Evolutionary conservation across 2,113 vertebrate species (phyloP).

Genomic region (Rhombomys opimus): DNA sequence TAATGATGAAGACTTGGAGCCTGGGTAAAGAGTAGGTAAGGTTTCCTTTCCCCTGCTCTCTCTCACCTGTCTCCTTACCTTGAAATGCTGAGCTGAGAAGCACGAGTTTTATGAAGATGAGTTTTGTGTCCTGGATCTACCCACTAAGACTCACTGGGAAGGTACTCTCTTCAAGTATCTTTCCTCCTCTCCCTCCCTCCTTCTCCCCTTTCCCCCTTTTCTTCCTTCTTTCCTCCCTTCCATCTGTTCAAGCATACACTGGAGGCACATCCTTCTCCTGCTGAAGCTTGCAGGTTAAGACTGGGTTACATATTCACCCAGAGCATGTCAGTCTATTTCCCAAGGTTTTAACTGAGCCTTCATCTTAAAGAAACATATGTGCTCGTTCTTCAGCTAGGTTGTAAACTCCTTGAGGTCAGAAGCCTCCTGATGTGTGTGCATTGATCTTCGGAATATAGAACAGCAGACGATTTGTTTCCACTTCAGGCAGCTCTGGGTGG

Average conservation of each 20-base stretch:
- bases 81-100: not conserved
- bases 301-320: constrained; percentile 2
- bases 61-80: not conserved
- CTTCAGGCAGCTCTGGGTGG: not conserved
- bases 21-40: not conserved
- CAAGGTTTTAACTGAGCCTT: not conserved
- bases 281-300: not conserved
- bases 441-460: not conserved
- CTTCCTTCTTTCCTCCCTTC: not conserved
- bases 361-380: not conserved
- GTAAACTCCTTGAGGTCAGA: not conserved
- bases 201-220: too few relatives aligned
- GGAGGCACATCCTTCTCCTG: not conserved
- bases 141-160: not conserved
- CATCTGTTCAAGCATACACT: not conserved
- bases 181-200: not conserved
- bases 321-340: not conserved
- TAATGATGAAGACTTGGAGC: not conserved
- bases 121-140: not conserved
- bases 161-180: not conserved
- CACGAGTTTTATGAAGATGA: not conserved
- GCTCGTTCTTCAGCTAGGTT: not conserved
- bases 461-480: constrained; percentile 10
- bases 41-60: not conserved
- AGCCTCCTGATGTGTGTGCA: not conserved